phyloP scores from a whole-genome alignment of 2,797 vertebrate species.

The Stomatorhinus walkeri region DNA sequence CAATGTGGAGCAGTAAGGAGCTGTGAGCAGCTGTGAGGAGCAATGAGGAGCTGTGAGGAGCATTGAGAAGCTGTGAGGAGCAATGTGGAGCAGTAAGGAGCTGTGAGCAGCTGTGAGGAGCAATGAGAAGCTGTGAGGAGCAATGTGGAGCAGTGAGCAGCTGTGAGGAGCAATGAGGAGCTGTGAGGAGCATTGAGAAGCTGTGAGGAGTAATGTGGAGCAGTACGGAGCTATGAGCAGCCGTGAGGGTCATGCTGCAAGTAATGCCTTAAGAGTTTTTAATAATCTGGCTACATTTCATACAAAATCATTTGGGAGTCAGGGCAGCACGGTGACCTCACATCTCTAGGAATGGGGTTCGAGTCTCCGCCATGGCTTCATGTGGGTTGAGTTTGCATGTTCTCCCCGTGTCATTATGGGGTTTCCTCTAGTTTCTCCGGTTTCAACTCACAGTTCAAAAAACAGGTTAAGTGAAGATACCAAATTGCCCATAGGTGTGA shows the following conservation, averaged over 20 bases:
- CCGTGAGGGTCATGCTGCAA: not conserved
- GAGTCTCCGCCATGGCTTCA: not conserved
- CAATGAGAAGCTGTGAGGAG: too few species aligned
- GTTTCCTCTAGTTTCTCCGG: not conserved
- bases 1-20: not conserved
- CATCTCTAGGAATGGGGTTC: not conserved
- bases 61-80: not conserved
- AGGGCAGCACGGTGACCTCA: not conserved
- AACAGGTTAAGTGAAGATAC: not conserved
- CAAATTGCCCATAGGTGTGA: not conserved
- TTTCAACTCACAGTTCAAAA: not conserved
- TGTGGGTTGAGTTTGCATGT: not conserved
- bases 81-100: not conserved
- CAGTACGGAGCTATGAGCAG: not conserved
- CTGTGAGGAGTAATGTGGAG: not conserved
- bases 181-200: not conserved
- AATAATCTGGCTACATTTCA: constrained; percentile 2
- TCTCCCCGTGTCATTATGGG: not conserved
- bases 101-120: not conserved
- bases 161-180: not conserved
- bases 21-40: not conserved
- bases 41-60: not conserved
- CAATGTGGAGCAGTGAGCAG: not conserved
- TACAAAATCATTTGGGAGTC: not conserved
- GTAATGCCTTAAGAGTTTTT: not conserved